These are phyloP conservation scores for Manis pentadactyla DNA, from an alignment of 2,797 vertebrate species.

Conservation along the genomic window DNA sequence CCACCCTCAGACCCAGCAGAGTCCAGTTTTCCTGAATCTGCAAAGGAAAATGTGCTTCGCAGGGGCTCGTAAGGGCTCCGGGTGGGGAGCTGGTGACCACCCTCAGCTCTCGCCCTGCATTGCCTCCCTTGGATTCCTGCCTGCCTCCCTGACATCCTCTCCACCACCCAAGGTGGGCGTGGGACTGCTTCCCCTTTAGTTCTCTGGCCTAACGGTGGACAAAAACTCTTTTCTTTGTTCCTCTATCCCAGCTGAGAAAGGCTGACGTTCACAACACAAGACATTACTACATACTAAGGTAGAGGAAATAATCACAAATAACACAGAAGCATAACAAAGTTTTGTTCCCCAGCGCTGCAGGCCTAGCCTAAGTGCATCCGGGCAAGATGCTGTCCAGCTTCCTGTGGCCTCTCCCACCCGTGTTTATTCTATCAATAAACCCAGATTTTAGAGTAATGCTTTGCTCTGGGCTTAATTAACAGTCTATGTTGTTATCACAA, in stretches of 20 bases:
- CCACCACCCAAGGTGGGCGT: neutral
- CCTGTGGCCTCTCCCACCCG: neutral
- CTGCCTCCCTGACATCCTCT: neutral
- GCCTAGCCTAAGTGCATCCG: neutral
- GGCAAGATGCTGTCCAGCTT: neutral
- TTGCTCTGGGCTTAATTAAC: slow-evolving; percentile 17
- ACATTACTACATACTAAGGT: neutral
- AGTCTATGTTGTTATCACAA: slow-evolving; percentile 37
- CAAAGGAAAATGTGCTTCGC: neutral
- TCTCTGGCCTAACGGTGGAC: neutral
- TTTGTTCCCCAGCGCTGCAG: neutral
- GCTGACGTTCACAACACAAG: neutral
- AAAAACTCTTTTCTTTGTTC: slow-evolving; percentile 49
- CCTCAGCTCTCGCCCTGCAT: neutral
- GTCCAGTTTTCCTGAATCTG: neutral
- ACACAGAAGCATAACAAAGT: neutral
- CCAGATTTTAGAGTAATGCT: slow-evolving; percentile 53
- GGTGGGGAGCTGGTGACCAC: neutral
- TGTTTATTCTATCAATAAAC: slow-evolving; percentile 55
- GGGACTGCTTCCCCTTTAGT: neutral
- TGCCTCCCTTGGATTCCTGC: neutral
- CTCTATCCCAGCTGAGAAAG: slow-evolving; percentile 38
- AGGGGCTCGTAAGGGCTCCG: neutral
- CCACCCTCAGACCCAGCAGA: neutral
- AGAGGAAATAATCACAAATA: neutral